Percentiles rank a stretch among this genome's conserved stretches.
Conservation (phyloP, 1,140 invertebrate species). For the Neoseiulus cucumeris region DNA sequence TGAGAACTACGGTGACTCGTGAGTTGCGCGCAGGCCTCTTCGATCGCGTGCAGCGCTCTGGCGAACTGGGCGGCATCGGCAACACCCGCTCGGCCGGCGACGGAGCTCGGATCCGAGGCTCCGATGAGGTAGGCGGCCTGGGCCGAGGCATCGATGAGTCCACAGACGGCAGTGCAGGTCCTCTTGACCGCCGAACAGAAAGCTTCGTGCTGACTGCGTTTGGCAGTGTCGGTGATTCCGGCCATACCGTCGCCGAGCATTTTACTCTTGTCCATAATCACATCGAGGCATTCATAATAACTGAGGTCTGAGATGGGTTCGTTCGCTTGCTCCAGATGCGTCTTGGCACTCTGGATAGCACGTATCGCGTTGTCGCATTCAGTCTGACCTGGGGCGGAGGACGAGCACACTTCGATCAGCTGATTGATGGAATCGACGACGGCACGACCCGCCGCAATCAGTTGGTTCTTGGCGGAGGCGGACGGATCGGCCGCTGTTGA, state of each 20-base stretch:
- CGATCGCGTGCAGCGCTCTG: conserved; percentile 67
- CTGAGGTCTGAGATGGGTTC: conserved; percentile 68
- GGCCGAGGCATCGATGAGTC: conserved; percentile 75
- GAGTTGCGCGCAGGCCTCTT: conserved; percentile 59
- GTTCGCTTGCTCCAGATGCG: conserved; percentile 59
- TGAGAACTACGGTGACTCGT: conserved; percentile 52
- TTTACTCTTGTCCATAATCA: conserved; percentile 81
- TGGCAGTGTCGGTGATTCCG: conserved; percentile 77
- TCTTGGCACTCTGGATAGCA: conserved; percentile 54
- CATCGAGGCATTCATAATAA: conserved; percentile 85
- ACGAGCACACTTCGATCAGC: conserved; percentile 59
- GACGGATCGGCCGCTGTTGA: conserved; percentile 66
- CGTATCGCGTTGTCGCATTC: conserved; percentile 92
- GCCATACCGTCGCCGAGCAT: conserved; percentile 63
- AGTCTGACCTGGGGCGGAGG: conserved; percentile 66
- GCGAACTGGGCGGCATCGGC: conserved; percentile 78
- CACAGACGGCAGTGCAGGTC: conserved; percentile 68
- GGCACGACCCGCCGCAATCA: conserved; percentile 50
- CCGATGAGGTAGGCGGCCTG: conserved; percentile 77
- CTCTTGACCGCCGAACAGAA: conserved; percentile 66
- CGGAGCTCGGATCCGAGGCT: conserved; percentile 67
- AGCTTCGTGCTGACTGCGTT: conserved; percentile 60
- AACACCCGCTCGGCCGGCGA: conserved; percentile 69
- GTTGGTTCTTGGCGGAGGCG: conserved; percentile 68
- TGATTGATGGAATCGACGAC: conserved; percentile 85